phyloP scores from a whole-genome alignment of 2,113 vertebrate species.

The Gadus chalcogrammus region DNA sequence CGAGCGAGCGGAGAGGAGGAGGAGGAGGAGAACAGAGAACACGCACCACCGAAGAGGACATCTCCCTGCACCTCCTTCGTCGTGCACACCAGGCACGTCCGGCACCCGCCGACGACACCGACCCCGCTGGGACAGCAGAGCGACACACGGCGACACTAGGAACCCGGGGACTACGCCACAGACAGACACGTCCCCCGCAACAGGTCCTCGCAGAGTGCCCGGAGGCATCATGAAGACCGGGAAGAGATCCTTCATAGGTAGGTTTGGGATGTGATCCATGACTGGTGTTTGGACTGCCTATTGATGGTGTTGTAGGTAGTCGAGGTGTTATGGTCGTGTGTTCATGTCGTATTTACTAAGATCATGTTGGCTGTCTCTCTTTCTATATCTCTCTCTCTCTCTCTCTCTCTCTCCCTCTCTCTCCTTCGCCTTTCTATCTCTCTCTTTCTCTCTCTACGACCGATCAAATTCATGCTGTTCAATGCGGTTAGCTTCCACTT shows the following conservation, averaged over 20 bases:
- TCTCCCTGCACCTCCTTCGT: conserved; percentile 34
- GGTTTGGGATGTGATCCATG: conserved; percentile 12
- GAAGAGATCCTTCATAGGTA: conserved; percentile 75
- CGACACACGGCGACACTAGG: no score
- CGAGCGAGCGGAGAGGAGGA: not conserved
- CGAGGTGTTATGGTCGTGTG: not conserved
- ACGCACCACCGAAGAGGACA: conserved; percentile 7
- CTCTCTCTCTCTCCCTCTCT: not conserved
- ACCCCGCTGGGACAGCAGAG: not conserved
- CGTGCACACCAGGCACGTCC: conserved; percentile 19
- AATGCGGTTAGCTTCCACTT: no score
- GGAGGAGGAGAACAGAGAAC: conserved; percentile 24
- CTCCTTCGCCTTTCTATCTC: not conserved
- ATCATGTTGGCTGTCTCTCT: no score
- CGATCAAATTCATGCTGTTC: not conserved
- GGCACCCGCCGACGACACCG: not conserved
- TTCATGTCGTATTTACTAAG: not conserved
- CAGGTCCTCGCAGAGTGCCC: not conserved
- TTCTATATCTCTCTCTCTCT: not conserved
- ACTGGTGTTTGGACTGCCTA: conserved; percentile 3
- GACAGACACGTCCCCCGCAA: not conserved
- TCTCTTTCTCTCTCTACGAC: not conserved
- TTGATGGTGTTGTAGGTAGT: not conserved
- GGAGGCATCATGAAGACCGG: conserved; percentile 69
- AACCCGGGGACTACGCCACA: not conserved